These are phyloP conservation scores for Meloidogyne chitwoodi DNA, from an alignment of 1,140 invertebrate species.

Conservation along the genomic window DNA sequence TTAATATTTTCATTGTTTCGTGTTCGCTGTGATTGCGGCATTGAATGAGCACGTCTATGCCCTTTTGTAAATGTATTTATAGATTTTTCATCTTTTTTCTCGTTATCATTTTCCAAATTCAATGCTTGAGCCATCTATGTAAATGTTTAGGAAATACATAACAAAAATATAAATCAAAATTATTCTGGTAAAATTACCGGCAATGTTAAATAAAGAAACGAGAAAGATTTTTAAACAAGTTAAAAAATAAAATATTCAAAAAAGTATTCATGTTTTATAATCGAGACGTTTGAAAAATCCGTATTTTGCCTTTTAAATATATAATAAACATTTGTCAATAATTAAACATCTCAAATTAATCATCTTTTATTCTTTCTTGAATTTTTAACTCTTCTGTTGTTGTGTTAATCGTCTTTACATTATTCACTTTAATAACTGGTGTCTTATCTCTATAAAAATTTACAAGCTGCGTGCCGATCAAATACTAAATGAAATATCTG, in stretches of 20 bases:
- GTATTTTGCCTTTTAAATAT: too few species aligned
- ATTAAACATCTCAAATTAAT: too few species aligned
- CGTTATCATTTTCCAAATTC: neutral
- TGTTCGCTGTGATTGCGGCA: constrained; percentile 37
- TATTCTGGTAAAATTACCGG: too few species aligned
- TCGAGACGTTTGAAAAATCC: too few species aligned
- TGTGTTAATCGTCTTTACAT: neutral
- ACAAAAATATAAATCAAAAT: too few species aligned
- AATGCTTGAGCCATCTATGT: neutral
- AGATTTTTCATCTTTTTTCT: neutral
- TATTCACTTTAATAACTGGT: neutral
- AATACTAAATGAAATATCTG: too few species aligned
- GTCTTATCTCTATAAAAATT: constrained; percentile 67
- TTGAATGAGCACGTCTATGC: constrained; percentile 42
- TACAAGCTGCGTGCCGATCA: constrained; percentile 74
- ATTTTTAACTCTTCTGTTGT: neutral
- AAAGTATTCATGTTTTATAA: too few species aligned
- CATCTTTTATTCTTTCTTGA: neutral
- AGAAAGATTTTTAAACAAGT: too few species aligned
- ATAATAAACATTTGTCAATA: too few species aligned
- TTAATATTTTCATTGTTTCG: neutral
- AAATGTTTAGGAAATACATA: neutral
- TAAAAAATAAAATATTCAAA: too few species aligned
- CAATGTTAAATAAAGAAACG: too few species aligned
- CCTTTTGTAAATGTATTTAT: constrained; percentile 34